Conservation (phyloP, 2,797 vertebrate species). For the Pantherophis vulpinus region DNA sequence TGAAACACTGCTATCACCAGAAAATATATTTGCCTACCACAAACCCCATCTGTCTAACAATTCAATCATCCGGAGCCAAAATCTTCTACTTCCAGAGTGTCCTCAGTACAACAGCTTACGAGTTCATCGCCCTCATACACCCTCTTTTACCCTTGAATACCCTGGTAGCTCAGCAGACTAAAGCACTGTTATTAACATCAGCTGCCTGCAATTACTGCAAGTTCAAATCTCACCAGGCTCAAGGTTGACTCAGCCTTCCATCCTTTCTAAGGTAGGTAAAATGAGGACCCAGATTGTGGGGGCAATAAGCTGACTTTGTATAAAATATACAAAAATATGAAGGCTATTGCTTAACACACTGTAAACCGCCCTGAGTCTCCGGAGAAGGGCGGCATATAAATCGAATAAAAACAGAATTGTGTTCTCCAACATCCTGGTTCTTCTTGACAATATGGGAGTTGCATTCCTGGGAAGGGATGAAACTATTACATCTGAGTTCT, state of each 20-base stretch:
- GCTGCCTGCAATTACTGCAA: too few relatives aligned
- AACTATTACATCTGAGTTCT: not conserved
- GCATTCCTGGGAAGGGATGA: not conserved
- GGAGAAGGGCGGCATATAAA: too few relatives aligned
- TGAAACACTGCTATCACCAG: not conserved
- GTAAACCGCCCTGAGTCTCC: too few relatives aligned
- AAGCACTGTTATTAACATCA: too few relatives aligned
- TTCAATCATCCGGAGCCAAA: not conserved
- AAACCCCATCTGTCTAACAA: not conserved
- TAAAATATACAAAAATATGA: too few relatives aligned
- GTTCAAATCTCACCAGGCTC: too few relatives aligned
- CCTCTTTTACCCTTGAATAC: not conserved
- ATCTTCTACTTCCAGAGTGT: not conserved
- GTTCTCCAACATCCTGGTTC: not conserved
- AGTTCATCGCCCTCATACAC: not conserved
- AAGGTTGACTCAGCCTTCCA: too few relatives aligned
- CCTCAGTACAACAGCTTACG: not conserved
- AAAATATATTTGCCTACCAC: not conserved
- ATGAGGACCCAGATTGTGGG: too few relatives aligned
- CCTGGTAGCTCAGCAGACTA: too few relatives aligned
- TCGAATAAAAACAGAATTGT: not conserved
- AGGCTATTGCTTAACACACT: too few relatives aligned
- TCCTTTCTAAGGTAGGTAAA: too few relatives aligned
- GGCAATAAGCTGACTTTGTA: too few relatives aligned
- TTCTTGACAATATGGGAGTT: not conserved